Evolutionary conservation across 2,113 vertebrate species (phyloP), one percentile per base, ranked within the genome.

Genomic region (Entosphenus tridentatus): DNA sequence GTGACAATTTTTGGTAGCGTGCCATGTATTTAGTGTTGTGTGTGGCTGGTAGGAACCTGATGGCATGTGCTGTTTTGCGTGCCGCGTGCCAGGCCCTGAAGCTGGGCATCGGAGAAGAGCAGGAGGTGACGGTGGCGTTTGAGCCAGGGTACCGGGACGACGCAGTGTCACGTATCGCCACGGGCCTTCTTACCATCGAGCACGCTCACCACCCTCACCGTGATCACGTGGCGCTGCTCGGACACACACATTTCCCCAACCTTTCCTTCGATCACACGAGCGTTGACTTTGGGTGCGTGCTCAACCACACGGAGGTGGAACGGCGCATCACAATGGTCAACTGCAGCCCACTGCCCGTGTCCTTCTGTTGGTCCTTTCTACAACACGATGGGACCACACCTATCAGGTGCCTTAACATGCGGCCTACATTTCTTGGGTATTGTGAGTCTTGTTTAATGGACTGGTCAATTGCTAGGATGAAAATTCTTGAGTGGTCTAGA

Each of bases 231-330:
- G 14, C 2, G 1, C 56, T 95, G 56, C 69, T 71, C 1, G 78
- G 82, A 4, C 87, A 87, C 72, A 80, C 82, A 11, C 77, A 80
- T 71, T 91, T 84, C 69, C 87, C 89, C 1, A 87, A 85, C 76
- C 81, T 95, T 18, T 58, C 21, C 54, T 79, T 95, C 54, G 80
- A 83, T 72, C 75, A 78, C 69, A 80, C 2, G 10, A 14, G 68
- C 1, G 57, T 95, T 71, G 78, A 96, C 57, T 95, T 95, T 13
- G 86, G 86, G 73, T 90, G 85, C 57, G 78, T 92, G 56, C 71
- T 83, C 18, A 86, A 83, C 2, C 75, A 80, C 70, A 85, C 84
- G 0, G 79, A 86, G 73, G 69, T 68, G 39, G 74, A 76, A 1
- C 77, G 67, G 70, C 73, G 75, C 1, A 1, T 95, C 13, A 68